A percentile compares a stretch with the other conserved stretches of the same genome.
phyloP scores from a whole-genome alignment of 1,140 invertebrate genomes.

The Neodiprion virginianus region DNA sequence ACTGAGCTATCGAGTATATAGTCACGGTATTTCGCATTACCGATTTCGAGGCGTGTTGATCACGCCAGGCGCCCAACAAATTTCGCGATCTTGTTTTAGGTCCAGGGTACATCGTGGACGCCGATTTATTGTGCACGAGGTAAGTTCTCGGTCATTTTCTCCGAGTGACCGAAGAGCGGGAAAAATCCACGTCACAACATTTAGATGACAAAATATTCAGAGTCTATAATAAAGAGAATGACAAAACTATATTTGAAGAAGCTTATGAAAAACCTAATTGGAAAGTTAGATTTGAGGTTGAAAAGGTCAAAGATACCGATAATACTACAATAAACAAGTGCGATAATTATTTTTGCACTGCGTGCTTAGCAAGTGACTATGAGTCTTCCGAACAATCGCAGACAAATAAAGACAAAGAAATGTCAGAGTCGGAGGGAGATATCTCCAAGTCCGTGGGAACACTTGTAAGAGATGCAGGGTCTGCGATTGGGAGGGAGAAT shows the following conservation, averaged over 20 bases:
- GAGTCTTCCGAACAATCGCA: neutral
- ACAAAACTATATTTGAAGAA: slow-evolving; percentile 28
- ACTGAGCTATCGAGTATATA: no score
- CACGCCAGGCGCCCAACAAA: no score
- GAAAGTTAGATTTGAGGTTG: slow-evolving; percentile 27
- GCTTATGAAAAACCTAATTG: slow-evolving; percentile 31
- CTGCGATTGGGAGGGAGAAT: slow-evolving; percentile 18
- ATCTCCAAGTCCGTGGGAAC: neutral
- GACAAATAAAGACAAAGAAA: neutral
- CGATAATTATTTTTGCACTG: neutral
- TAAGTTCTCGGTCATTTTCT: no score
- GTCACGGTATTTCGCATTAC: no score
- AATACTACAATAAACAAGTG: neutral
- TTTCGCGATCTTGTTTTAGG: no score
- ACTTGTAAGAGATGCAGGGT: slow-evolving; percentile 6
- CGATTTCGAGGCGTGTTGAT: no score
- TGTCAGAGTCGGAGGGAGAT: slow-evolving; percentile 6
- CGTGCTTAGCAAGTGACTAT: neutral
- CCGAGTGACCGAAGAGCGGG: no score
- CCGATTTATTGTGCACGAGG: no score
- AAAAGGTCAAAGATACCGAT: slow-evolving; percentile 9
- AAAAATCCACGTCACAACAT: neutral
- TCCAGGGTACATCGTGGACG: no score
- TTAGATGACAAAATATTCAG: slow-evolving; percentile 28
- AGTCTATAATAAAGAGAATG: slow-evolving; percentile 26